Evolutionary conservation across 2,888 invertebrate species (phyloP).

Genomic region (Neoitamus cyanurus): DNA sequence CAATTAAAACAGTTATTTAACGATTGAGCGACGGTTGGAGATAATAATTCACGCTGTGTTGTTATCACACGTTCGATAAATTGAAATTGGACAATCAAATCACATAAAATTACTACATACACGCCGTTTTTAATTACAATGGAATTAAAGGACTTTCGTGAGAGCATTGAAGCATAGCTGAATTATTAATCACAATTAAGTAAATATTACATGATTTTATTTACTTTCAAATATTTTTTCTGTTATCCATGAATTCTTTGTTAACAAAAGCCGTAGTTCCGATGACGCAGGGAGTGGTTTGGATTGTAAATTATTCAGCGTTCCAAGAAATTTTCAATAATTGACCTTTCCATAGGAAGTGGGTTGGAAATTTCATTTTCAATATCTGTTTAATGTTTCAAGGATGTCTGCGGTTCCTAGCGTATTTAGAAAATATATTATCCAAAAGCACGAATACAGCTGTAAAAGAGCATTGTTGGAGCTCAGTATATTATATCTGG

Average conservation of each 20-base stretch:
- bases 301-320: not conserved
- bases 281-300: not conserved
- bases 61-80: not conserved
- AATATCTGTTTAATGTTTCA: not conserved
- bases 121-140: not conserved
- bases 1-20: not conserved
- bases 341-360: not conserved
- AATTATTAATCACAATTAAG: not conserved
- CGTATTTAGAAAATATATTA: not conserved
- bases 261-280: not conserved
- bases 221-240: not conserved
- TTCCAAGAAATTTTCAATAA: not conserved
- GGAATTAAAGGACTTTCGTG: not conserved
- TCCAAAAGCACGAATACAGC: not conserved
- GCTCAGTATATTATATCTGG: not conserved
- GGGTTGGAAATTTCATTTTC: not conserved
- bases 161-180: not conserved
- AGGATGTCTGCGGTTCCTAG: not conserved
- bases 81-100: not conserved
- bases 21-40: not conserved
- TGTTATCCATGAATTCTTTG: not conserved
- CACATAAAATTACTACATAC: not conserved
- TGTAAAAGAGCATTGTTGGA: not conserved
- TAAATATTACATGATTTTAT: not conserved
- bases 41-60: not conserved